phyloP scores from a whole-genome alignment of 2,113 vertebrate genomes.

The Stictonetta naevosa region DNA sequence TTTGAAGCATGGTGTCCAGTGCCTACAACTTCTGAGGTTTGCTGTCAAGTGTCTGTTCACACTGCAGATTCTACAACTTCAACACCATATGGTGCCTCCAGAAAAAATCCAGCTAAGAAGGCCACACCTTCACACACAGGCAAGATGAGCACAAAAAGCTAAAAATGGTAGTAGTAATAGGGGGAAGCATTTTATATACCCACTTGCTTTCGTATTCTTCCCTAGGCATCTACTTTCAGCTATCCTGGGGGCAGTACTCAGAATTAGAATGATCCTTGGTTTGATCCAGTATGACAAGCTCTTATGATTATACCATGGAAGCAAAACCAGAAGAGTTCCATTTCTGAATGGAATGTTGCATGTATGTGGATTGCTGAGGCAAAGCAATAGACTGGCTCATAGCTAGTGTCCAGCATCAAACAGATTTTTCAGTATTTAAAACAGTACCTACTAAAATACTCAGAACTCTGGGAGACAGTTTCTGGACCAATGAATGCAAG shows the following conservation, averaged over 20 bases:
- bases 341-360: background rate
- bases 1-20: background rate
- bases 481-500: background rate
- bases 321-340: background rate
- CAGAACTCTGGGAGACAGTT: background rate
- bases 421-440: background rate
- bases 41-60: background rate
- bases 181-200: background rate
- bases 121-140: background rate
- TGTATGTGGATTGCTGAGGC: background rate
- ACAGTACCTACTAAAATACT: background rate
- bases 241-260: background rate
- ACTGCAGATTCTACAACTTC: background rate
- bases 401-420: background rate
- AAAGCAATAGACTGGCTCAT: background rate
- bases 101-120: background rate
- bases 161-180: background rate
- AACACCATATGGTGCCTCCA: background rate
- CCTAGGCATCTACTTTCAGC: background rate
- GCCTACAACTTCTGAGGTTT: background rate
- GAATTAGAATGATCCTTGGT: background rate
- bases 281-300: background rate
- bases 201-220: background rate
- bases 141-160: background rate
- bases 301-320: background rate